Evolutionary conservation across 2,888 invertebrate species (phyloP).

Genomic region (Lasioglossum figueresi): DNA sequence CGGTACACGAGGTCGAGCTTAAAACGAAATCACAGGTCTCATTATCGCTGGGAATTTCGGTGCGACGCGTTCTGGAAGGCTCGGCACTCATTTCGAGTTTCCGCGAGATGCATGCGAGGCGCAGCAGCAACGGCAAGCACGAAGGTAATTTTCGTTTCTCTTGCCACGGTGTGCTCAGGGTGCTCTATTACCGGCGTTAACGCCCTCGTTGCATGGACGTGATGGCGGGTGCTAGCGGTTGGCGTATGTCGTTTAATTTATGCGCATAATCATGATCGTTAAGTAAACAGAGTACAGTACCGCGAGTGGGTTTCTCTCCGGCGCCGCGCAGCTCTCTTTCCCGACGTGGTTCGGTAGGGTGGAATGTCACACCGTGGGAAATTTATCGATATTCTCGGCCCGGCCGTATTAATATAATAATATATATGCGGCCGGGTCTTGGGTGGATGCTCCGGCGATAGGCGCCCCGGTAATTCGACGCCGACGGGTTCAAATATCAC

Average conservation of each 20-base stretch:
- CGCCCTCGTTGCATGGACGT: slow-evolving; percentile 50
- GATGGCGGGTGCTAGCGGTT: slow-evolving; percentile 21
- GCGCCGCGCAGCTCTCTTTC: slow-evolving; percentile 8
- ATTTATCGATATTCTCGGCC: slow-evolving; percentile 14
- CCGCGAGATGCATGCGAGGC: background rate
- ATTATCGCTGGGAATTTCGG: background rate
- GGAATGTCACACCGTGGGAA: slow-evolving; percentile 11
- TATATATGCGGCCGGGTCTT: background rate
- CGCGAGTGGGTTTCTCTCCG: slow-evolving; percentile 22
- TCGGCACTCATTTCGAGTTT: slow-evolving; percentile 22
- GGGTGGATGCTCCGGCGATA: background rate
- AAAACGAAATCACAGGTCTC: background rate
- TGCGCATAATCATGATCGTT: slow-evolving; percentile 42
- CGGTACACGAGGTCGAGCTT: background rate
- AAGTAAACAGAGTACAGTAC: slow-evolving; percentile 42
- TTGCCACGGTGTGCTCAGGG: slow-evolving; percentile 41
- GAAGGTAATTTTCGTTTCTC: slow-evolving; percentile 48
- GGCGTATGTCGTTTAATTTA: slow-evolving; percentile 49
- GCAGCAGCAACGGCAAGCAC: background rate
- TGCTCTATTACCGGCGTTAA: slow-evolving; percentile 55
- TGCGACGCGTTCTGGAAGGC: slow-evolving; percentile 1
- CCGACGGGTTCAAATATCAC: slow-evolving; percentile 14
- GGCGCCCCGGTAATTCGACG: background rate
- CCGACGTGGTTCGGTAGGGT: background rate
- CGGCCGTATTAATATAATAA: slow-evolving; percentile 6